Base-by-base conservation (phyloP, 1,140 invertebrate genomes). In the Asbolus verrucosus region DNA sequence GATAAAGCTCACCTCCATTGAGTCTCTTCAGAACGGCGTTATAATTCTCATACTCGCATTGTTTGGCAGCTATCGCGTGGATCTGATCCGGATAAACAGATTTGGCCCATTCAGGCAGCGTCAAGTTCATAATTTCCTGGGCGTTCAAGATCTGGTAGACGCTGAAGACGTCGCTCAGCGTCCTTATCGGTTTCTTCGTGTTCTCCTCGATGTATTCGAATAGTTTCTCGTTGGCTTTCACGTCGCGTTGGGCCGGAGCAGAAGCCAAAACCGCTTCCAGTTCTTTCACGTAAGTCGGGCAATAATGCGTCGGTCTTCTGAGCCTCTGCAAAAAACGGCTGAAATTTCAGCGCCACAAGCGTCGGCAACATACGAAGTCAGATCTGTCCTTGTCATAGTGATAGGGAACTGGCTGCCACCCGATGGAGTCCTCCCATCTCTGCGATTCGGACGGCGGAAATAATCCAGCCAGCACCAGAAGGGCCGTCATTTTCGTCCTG, bases 401-500 rank as follows among this genome's bases (percentile, higher is more conserved):
- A 18, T 84, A 82, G 0, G 87, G 86, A n/a, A 88, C 82, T 0
- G 87, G 87, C 71, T 86, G 83, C 87, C 87, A 88, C 11, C 59
- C 38, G 1, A 78, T 18, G 13, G 69, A 81, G 76, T 60, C 87
- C 67, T 50, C 73, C 46, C 16, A 82, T 72, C 66, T 84, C 81
- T 87, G 85, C 83, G 50, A 71, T 72, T 46, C n/a, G 6, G 66
- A 19, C 18, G 76, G 77, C 6, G 73, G 76, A 66, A 88, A 50
- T n/a, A 89, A 70, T 1, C 82, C 86, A 0, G 87, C 83, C 11
- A 89, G 72, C 1, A 84, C 84, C 1, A 87, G 78, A 19, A 87
- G 78, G 0, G 82, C 82, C 1, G 83, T 86, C 86, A 87, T 88
- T 77, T 88, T 86, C 0, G 88, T 88, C 21, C 89, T 83, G n/a